Evolutionary conservation across 64 coral and sea anemone species (phyloP).

Genomic region (Orbicella faveolata): DNA sequence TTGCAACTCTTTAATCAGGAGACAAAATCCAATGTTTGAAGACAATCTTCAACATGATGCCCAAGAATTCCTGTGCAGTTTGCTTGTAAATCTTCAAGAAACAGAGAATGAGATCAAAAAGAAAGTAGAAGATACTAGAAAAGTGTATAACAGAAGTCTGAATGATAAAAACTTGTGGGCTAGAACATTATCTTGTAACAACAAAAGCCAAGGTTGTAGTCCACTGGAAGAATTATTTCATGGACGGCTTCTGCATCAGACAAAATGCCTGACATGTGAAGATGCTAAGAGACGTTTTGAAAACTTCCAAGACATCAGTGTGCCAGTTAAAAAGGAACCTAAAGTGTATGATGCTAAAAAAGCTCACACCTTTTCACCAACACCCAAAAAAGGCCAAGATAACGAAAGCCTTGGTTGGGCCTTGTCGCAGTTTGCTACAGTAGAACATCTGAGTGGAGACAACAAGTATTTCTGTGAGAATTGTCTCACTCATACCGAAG

Average conservation of each 20-base stretch:
- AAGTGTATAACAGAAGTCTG: background rate
- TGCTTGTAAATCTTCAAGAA: conserved; percentile 85
- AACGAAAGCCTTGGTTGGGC: conserved; percentile 73
- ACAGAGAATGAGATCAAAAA: conserved; percentile 56
- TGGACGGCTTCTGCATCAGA: conserved; percentile 80
- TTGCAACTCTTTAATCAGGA: conserved; percentile 46
- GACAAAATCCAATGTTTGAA: conserved; percentile 75
- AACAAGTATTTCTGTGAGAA: conserved; percentile 99
- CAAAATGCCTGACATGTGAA: conserved; percentile 96
- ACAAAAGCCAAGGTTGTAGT: conserved; percentile 6
- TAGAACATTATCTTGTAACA: background rate
- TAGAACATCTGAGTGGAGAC: conserved; percentile 82
- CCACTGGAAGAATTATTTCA: conserved; percentile 81
- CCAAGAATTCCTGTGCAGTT: conserved; percentile 89
- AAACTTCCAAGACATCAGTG: conserved; percentile 96
- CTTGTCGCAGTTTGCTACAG: conserved; percentile 90
- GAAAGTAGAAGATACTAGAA: background rate
- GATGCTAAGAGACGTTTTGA: conserved; percentile 80
- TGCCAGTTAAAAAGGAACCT: conserved; percentile 73
- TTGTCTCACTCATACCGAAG: conserved; percentile 83
- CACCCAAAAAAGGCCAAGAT: conserved; percentile 60
- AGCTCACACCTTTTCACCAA: conserved; percentile 51
- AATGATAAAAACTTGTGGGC: background rate
- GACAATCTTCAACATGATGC: conserved; percentile 91
- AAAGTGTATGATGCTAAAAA: conserved; percentile 30